Evolutionary conservation across 2,797 vertebrate genomes (phyloP).

Genomic region (Paramormyrops hopkinsi): DNA sequence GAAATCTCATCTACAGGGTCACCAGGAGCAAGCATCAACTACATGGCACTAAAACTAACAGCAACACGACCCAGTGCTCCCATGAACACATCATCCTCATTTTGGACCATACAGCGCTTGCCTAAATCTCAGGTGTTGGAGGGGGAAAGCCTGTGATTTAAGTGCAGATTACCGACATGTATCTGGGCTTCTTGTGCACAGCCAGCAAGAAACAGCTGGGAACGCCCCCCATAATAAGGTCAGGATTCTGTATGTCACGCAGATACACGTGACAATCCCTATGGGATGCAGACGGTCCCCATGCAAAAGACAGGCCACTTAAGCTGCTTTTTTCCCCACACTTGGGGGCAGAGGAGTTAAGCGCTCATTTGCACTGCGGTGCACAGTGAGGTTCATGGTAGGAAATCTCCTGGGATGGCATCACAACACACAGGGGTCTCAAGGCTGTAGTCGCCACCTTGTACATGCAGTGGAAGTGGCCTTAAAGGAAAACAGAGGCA

Average conservation of each 20-base stretch:
- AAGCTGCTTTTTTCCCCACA: neutral
- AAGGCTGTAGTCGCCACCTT: neutral
- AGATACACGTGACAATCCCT: neutral
- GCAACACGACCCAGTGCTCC: neutral
- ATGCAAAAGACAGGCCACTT: neutral
- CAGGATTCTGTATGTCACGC: neutral
- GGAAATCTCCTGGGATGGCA: neutral
- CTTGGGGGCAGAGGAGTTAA: neutral
- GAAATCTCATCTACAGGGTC: neutral
- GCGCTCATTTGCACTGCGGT: neutral
- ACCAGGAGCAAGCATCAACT: neutral
- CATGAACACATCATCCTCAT: neutral
- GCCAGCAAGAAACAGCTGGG: neutral
- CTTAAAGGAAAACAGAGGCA: neutral
- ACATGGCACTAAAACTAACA: neutral
- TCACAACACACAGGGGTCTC: neutral
- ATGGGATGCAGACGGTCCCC: neutral
- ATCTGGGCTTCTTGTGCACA: neutral
- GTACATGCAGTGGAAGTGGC: neutral
- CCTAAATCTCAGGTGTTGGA: neutral
- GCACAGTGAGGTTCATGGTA: neutral
- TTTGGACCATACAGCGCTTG: neutral
- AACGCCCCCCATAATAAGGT: neutral
- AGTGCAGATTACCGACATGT: neutral
- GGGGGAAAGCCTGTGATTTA: neutral